Evolutionary conservation across 1,140 invertebrate genomes (phyloP), one percentile per base, ranked within the genome.

Genomic region (Aphelenchoides fujianensis): DNA sequence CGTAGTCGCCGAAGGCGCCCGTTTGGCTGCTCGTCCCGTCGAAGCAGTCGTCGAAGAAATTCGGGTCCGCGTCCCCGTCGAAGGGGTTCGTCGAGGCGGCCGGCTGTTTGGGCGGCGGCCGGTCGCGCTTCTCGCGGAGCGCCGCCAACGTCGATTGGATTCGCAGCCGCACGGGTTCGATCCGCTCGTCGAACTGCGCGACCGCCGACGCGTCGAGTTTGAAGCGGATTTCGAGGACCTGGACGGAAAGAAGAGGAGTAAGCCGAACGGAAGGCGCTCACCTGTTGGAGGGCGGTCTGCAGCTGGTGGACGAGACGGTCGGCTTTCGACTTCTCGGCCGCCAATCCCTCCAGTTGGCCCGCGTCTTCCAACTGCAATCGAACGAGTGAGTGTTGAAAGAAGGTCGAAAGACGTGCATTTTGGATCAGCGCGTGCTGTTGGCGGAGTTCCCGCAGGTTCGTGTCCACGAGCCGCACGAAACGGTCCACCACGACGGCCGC

Each of bases 31-130:
- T 5, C 7, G 5, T 19, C n/a, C 36, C 57, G n/a, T 61, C 19
- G 64, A 69, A 69, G 23, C 62, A 69, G 23, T 70, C 69, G 19
- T 70, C 69, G 67, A 70, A 70, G 48, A 67, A 31, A 27, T 70
- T 70, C 5, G 16, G 12, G 34, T 59, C 55, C 19, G 5, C 23
- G 55, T 59, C 55, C 12, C 41, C 41, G 2, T 61, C 59, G 34
- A 66, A 66, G 12, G 63, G 63, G 53, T 66, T 66, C 12, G 32
- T 35, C 1, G 63, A 59, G n/a, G n/a, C n/a, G n/a, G n/a, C n/a
- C n/a, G n/a, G n/a, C 41, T 48, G 41, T 48, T 48, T 41, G 28
- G 27, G 27, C 16, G 63, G 16, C 36, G 34, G 27, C 31, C 16
- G n/a, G 37, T 30, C 31, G 12, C 27, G 55, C 55, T 59, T 59